A percentile compares a stretch with the other conserved stretches of the same genome.
These are phyloP conservation scores for Channa maculata DNA, from an alignment of 2,113 vertebrate genomes.

Conservation along the genomic window DNA sequence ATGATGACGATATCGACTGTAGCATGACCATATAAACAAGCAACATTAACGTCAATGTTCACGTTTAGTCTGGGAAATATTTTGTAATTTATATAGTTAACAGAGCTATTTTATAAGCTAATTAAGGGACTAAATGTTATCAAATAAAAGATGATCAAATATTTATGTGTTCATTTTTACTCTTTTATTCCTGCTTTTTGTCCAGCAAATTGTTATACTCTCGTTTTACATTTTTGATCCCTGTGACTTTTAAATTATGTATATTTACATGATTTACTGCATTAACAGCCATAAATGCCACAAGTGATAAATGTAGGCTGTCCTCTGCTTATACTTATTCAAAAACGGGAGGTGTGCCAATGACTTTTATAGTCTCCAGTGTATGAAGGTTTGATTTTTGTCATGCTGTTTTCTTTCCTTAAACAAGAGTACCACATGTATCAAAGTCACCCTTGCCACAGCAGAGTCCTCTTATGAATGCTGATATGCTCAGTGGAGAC, in stretches of 20 bases:
- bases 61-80: slow-evolving; percentile 33
- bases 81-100: slow-evolving; percentile 9
- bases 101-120: not conserved
- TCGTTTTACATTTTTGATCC: slow-evolving; percentile 18
- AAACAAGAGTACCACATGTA: slow-evolving; percentile 72
- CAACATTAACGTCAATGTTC: slow-evolving; percentile 25
- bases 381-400: slow-evolving; percentile 64
- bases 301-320: slow-evolving; percentile 50
- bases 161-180: not conserved
- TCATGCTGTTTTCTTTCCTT: slow-evolving; percentile 61
- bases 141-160: too few species aligned
- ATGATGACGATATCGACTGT: slow-evolving; percentile 34
- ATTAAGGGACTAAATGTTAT: too few species aligned
- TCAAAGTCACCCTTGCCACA: slow-evolving; percentile 77
- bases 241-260: slow-evolving; percentile 31
- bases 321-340: slow-evolving; percentile 47
- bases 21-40: slow-evolving; percentile 29
- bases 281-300: slow-evolving; percentile 55
- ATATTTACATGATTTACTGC: slow-evolving; percentile 48
- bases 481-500: slow-evolving; percentile 67
- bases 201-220: slow-evolving; percentile 23
- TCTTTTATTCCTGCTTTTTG: slow-evolving; percentile 7
- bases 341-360: slow-evolving; percentile 56
- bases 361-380: slow-evolving; percentile 51
- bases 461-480: slow-evolving; percentile 68